These are phyloP conservation scores for Acinonyx jubatus DNA, from an alignment of 2,113 vertebrate genomes.

Conservation along the genomic window DNA sequence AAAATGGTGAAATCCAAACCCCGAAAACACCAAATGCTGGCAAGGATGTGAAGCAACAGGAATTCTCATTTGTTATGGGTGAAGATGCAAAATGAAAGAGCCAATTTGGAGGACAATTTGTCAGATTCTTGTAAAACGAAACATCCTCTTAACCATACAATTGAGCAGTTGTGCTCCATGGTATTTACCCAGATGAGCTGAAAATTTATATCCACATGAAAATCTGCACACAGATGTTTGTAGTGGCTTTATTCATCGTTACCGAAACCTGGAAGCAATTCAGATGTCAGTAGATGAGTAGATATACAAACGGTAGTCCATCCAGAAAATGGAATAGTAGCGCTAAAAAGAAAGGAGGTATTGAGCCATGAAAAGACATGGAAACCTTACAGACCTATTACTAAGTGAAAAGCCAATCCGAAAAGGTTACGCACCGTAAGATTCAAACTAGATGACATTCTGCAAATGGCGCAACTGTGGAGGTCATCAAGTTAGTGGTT, in stretches of 20 bases:
- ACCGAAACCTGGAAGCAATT: not conserved
- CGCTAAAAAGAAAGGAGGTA: not conserved
- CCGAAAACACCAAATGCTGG: not conserved
- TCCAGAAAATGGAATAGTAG: not conserved
- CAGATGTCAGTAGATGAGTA: not conserved
- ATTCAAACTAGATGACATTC: not conserved
- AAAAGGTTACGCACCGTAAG: not conserved
- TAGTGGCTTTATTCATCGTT: not conserved
- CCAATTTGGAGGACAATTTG: not conserved
- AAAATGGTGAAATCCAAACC: not conserved
- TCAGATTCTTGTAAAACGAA: not conserved
- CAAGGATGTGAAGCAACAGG: not conserved
- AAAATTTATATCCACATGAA: not conserved
- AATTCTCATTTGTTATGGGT: not conserved
- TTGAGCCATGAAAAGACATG: not conserved
- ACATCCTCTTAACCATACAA: not conserved
- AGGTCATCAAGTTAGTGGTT: not conserved
- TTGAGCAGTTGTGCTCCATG: not conserved
- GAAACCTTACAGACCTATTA: not conserved
- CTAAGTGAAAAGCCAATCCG: not conserved
- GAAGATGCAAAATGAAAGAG: no score
- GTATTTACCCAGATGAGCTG: not conserved
- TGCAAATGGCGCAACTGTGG: not conserved
- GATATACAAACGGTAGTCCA: not conserved
- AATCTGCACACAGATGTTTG: not conserved